A percentile compares a stretch with the other conserved stretches of the same genome.
Conservation (phyloP, 1,140 invertebrate genomes). For the Ridgeia piscesae region DNA sequence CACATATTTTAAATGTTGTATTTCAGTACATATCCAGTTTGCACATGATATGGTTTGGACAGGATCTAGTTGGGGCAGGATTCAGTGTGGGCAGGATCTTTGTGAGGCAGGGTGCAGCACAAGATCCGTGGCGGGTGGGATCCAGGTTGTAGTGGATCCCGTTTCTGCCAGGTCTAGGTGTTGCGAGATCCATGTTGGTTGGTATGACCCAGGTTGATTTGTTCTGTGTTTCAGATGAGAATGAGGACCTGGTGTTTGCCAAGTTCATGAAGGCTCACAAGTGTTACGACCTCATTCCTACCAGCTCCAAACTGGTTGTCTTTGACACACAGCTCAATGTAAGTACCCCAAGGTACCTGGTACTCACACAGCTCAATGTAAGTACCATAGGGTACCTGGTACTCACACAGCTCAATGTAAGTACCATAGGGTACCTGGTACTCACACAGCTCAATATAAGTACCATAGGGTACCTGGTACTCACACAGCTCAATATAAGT, state of each 20-base stretch:
- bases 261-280: constrained; percentile 99
- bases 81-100: no score
- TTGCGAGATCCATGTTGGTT: background rate
- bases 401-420: no score
- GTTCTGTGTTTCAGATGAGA: constrained; percentile 80
- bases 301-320: constrained; percentile 96
- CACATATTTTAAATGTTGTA: background rate
- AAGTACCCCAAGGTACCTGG: constrained; percentile 33
- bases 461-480: no score
- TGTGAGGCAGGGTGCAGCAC: background rate
- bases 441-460: no score
- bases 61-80: no score
- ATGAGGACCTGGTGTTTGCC: constrained; percentile 91
- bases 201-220: constrained; percentile 15
- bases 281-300: constrained; percentile 99
- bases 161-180: background rate
- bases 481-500: no score
- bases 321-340: constrained; percentile 98
- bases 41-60: no score
- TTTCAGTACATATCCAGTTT: no score
- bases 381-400: no score
- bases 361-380: background rate
- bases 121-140: background rate
- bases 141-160: no score
- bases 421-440: no score